Percentiles rank a stretch among this genome's conserved stretches.
These are phyloP conservation scores for Cheiracanthium punctorium DNA, from an alignment of 2,888 invertebrate genomes.

Conservation along the genomic window DNA sequence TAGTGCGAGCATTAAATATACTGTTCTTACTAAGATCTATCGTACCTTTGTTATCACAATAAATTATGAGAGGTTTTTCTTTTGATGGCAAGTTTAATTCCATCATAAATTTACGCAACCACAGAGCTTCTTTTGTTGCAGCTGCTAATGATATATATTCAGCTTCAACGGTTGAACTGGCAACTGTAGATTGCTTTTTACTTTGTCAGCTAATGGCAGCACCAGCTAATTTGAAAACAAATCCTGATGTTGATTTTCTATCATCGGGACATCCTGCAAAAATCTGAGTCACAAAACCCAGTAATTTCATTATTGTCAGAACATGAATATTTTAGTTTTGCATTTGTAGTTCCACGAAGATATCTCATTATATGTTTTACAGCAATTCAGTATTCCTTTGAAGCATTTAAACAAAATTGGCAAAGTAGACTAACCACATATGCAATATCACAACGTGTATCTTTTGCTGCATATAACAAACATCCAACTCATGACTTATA, in stretches of 20 bases:
- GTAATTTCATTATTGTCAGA: no score
- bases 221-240: no score
- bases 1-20: neutral
- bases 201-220: no score
- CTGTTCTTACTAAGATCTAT: neutral
- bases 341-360: neutral
- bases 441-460: slow-evolving; percentile 67
- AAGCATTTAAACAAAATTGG: neutral
- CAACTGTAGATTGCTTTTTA: no score
- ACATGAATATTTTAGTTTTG: no score
- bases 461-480: slow-evolving; percentile 12
- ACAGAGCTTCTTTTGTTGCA: no score
- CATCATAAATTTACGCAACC: no score
- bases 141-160: no score
- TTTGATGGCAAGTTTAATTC: no score
- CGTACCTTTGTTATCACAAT: slow-evolving; percentile 23
- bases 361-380: slow-evolving; percentile 29
- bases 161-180: no score
- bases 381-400: slow-evolving; percentile 4
- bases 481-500: neutral
- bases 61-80: neutral
- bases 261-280: slow-evolving; percentile 62
- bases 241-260: no score
- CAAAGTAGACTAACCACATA: slow-evolving; percentile 41
- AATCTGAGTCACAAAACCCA: no score